phyloP scores from a whole-genome alignment of 2,888 invertebrate genomes.

The Erebia ligea region DNA sequence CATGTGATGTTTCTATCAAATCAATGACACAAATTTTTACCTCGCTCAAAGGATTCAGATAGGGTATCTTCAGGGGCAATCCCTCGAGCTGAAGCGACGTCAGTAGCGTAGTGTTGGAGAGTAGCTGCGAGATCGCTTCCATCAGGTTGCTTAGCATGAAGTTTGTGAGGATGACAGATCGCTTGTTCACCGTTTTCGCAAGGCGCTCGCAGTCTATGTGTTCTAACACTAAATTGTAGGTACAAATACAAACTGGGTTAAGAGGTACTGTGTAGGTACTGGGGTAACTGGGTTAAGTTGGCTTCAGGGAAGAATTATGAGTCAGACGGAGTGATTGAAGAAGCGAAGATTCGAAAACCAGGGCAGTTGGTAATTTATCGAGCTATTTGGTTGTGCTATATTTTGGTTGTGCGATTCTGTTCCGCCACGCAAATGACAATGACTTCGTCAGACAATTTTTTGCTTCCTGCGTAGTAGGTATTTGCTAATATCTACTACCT shows the following conservation, averaged over 20 bases:
- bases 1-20: neutral
- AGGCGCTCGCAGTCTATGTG: conserved; percentile 82
- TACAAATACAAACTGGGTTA: neutral
- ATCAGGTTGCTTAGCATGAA: conserved; percentile 87
- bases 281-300: too few relatives aligned
- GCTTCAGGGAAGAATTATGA: too few relatives aligned
- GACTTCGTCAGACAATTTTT: too few relatives aligned
- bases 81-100: conserved; percentile 87
- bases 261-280: too few relatives aligned
- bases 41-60: conserved; percentile 84
- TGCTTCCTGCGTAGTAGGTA: too few relatives aligned
- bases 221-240: conserved; percentile 66
- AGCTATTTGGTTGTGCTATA: too few relatives aligned
- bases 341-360: too few relatives aligned
- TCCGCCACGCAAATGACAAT: too few relatives aligned
- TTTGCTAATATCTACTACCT: too few relatives aligned
- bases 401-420: too few relatives aligned
- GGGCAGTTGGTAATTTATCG: too few relatives aligned
- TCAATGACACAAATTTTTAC: conserved; percentile 54
- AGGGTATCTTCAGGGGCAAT: conserved; percentile 86
- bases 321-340: too few relatives aligned
- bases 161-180: conserved; percentile 86
- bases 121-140: conserved; percentile 85
- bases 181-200: conserved; percentile 85
- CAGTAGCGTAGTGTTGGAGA: conserved; percentile 85